Evolutionary conservation across 2,113 vertebrate genomes (phyloP), one percentile per base, ranked within the genome.

Genomic region (Catharus minimus): DNA sequence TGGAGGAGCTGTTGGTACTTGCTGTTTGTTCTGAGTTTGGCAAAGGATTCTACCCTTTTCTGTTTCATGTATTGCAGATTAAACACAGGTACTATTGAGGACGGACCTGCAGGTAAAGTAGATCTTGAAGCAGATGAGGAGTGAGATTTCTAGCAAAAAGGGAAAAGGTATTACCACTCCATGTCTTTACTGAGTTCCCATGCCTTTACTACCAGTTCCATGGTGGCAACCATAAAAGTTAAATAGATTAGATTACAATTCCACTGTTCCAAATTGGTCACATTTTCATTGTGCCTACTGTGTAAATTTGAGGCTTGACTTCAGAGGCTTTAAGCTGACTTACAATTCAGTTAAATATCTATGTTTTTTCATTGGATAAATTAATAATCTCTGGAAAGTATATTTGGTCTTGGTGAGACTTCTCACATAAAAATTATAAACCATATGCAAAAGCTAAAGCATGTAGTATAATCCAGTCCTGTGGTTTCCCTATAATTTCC

Each of bases 1-100:
- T 6, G 61, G 41, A 76, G 68, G 46, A 84, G 32, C 21, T 92
- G 88, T 81, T 93, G 27, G 60, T 86, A 90, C 94, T 94, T 95
- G 88, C 55, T 27, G 3, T 62, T 94, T 43, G 16, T 62, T 86
- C 1, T 64, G 86, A 74, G 0, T 60, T 86, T 89, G 84, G 49
- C 57, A 79, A 57, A 39, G 20, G 23, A 61, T 61, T 86, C 53
- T 68, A 61, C 26, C 7, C 5, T 49, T 84, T 62, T 57, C 24
- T 83, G 20, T 77, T 91, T 81, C 21, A 30, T 32, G 8, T 64
- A 22, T 18, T 78, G 33, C 38, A 71, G 52, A 44, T 62, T 77
- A 71, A 84, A 72, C 16, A 39, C 0, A 0, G 47, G 36, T 52
- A 39, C 14, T 68, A 7, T 64, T 88, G 49, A 90, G 9, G 44